Percentiles rank a stretch among this genome's conserved stretches.
phyloP scores from a whole-genome alignment of 2,888 invertebrate genomes.

The Electrophaes corylata region DNA sequence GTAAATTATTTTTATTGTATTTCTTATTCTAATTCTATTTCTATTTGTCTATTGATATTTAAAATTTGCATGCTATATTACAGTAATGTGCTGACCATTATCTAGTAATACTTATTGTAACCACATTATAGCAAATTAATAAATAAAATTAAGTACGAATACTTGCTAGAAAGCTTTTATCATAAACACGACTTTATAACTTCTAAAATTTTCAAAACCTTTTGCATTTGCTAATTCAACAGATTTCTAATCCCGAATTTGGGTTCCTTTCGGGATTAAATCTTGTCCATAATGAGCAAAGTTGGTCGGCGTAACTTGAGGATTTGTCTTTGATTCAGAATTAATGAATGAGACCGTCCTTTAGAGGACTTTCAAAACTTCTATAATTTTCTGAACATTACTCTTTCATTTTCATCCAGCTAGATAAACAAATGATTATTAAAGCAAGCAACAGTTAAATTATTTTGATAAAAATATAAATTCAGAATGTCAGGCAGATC shows the following conservation, averaged over 20 bases:
- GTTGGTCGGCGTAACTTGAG: constrained; percentile 31
- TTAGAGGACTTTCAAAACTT: constrained; percentile 14
- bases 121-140: too few species aligned
- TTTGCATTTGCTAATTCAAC: constrained; percentile 20
- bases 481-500: too few species aligned
- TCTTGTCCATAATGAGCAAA: constrained; percentile 38
- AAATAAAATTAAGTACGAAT: too few species aligned
- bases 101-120: too few species aligned
- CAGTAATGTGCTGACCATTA: too few species aligned
- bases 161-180: background rate
- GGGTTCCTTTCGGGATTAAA: constrained; percentile 28
- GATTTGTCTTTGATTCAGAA: constrained; percentile 34
- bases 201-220: background rate
- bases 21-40: too few species aligned
- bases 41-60: too few species aligned
- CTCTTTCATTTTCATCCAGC: background rate
- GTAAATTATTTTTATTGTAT: too few species aligned
- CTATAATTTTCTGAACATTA: constrained; percentile 1
- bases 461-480: too few species aligned
- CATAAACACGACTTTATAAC: background rate
- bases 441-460: too few species aligned
- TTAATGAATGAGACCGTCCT: constrained; percentile 28
- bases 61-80: too few species aligned
- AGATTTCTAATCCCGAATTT: constrained; percentile 20
- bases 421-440: background rate